phyloP scores from a whole-genome alignment of 1,140 invertebrate genomes.

The Saxidomus purpurata region DNA sequence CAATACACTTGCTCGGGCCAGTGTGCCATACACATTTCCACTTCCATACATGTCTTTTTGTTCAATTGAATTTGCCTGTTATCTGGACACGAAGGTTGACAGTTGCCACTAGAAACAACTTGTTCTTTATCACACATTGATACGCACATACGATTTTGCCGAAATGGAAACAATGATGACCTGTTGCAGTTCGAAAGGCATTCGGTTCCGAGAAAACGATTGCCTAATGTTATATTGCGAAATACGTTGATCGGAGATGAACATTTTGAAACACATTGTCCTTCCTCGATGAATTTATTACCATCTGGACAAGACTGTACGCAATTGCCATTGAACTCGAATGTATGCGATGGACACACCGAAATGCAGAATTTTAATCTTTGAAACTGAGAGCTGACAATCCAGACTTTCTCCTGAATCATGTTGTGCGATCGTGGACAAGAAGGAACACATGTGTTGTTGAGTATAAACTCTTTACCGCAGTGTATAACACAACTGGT shows the following conservation, averaged over 20 bases:
- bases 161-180: not conserved
- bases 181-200: not conserved
- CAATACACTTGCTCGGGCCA: not conserved
- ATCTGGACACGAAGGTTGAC: not conserved
- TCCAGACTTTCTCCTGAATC: not conserved
- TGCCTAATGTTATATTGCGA: not conserved
- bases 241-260: not conserved
- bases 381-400: not conserved
- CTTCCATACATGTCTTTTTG: not conserved
- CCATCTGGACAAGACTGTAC: not conserved
- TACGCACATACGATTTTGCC: not conserved
- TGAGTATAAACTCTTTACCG: not conserved
- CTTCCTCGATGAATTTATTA: not conserved
- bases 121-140: not conserved
- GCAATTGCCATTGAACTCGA: not conserved
- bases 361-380: not conserved
- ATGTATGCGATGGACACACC: not conserved
- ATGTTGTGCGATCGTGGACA: not conserved
- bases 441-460: not conserved
- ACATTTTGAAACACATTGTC: not conserved
- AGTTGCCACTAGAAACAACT: not conserved
- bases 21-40: not conserved
- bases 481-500: not conserved
- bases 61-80: not conserved
- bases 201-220: not conserved